phyloP scores from a whole-genome alignment of 2,113 vertebrate genomes.

The Strix uralensis region DNA sequence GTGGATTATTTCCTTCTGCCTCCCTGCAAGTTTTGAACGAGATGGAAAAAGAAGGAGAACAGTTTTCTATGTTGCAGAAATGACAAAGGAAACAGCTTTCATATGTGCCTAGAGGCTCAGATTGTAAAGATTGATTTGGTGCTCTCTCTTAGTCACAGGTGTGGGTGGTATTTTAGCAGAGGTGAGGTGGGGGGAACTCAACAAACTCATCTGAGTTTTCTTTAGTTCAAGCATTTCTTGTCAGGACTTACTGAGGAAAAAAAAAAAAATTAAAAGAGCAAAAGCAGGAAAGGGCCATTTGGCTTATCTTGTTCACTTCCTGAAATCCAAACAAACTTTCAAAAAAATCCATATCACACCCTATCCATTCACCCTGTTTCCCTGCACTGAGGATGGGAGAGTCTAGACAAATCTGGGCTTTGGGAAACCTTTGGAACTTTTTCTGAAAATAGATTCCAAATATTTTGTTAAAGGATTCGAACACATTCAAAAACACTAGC shows the following conservation, averaged over 20 bases:
- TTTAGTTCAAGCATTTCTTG: conserved; percentile 44
- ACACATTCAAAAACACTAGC: conserved; percentile 20
- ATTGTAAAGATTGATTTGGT: not conserved
- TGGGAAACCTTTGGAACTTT: conserved; percentile 40
- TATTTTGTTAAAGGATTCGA: conserved; percentile 40
- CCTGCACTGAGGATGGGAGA: conserved; percentile 34
- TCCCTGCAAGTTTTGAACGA: not conserved
- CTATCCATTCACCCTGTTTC: conserved; percentile 60
- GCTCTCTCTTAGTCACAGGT: not conserved
- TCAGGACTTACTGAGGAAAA: not conserved
- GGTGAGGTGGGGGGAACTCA: not conserved
- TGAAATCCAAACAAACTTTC: conserved; percentile 74
- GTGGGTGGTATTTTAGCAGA: not conserved
- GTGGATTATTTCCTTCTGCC: not conserved
- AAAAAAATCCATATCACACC: conserved; percentile 57
- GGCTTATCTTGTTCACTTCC: conserved; percentile 75
- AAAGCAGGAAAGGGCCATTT: conserved; percentile 70
- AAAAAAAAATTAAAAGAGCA: conserved; percentile 19
- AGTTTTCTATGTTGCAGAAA: not conserved
- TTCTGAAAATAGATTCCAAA: conserved; percentile 55
- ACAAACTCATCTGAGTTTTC: conserved; percentile 31
- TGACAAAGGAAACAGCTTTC: not conserved
- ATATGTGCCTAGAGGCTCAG: not conserved
- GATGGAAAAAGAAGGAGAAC: not conserved
- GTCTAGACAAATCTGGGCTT: conserved; percentile 51